A percentile compares a stretch with the other conserved stretches of the same genome.
Evolutionary conservation across 2,888 invertebrate species (phyloP).

Genomic region (Leptogaster cylindrica): DNA sequence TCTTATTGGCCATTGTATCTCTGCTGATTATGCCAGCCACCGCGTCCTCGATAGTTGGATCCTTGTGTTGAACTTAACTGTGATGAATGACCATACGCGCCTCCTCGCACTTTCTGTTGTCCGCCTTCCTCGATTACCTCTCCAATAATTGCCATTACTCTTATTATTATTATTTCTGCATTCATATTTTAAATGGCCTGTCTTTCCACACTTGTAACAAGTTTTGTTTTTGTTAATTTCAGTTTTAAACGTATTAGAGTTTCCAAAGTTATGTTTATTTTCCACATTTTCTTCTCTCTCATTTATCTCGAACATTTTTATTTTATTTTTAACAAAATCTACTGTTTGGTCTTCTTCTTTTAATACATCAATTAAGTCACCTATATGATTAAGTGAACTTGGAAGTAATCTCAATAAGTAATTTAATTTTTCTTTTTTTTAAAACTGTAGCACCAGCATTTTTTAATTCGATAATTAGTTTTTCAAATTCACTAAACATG

Average conservation of each 20-base stretch:
- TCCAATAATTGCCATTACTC: no score
- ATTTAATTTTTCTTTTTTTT: constrained; percentile 39
- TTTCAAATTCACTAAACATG: constrained; percentile 36
- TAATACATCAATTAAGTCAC: constrained; percentile 41
- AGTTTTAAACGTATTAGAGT: no score
- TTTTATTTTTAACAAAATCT: constrained; percentile 19
- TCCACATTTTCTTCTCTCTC: neutral
- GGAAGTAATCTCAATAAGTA: constrained; percentile 40
- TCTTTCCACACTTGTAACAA: neutral
- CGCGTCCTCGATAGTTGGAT: no score
- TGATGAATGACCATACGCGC: no score
- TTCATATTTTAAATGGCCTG: neutral
- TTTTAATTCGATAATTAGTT: constrained; percentile 31
- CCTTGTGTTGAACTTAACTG: no score
- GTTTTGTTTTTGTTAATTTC: no score
- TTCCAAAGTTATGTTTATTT: no score
- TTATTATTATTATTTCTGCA: no score
- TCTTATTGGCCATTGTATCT: no score
- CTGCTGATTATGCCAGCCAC: no score
- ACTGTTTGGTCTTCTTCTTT: constrained; percentile 31
- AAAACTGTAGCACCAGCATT: constrained; percentile 27
- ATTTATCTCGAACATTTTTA: constrained; percentile 3
- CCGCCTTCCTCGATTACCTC: neutral
- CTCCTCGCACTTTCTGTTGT: no score
- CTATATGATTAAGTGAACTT: constrained; percentile 37